Evolutionary conservation across 1,140 invertebrate genomes (phyloP), one percentile per base, ranked within the genome.

Genomic region (Nilaparvata lugens): DNA sequence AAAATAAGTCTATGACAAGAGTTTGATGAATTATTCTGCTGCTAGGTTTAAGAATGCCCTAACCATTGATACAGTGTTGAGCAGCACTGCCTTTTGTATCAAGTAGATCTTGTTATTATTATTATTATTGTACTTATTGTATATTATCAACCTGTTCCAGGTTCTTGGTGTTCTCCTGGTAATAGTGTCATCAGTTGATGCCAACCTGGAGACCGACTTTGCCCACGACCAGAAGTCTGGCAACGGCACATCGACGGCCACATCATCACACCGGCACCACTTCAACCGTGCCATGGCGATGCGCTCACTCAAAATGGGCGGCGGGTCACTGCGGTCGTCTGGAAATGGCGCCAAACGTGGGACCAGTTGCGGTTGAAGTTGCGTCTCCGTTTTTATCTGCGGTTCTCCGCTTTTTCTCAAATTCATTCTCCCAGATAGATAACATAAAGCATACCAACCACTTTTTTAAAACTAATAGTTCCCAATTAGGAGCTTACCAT

Each of bases 221-320:
- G 70, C 81, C 69, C 79, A 82, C 59, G 82, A 83, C 62, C 86
- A 88, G 68, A 28, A 28, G 9, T 28, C 28, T 28, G 28, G 28
- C 28, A 28, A 28, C 28, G 9, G 28, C 28, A 9, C 28, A 4
- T 28, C 28, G 28, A 4, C 28, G 9, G 3, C 28, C 4, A 9
- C 28, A 28, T 3, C 28, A 3, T 81, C 84, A 14, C 82, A 83
- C 67, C 79, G 88, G 11, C 88, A 91, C 70, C 88, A 91, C 70
- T 91, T 91, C 69, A 91, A 90, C 74, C 78, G 88, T 55, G 87
- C 88, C 1, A 88, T 91, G 85, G 87, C 88, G 3, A 91, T 91
- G 88, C 78, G 87, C 19, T 87, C 86, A 53, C 76, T 92, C 14
- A 67, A 67, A 62, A 63, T 67, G 62, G 66, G 66, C 18, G 28